Base-by-base conservation (phyloP, 2,113 vertebrate species). In the Neotoma lepida region DNA sequence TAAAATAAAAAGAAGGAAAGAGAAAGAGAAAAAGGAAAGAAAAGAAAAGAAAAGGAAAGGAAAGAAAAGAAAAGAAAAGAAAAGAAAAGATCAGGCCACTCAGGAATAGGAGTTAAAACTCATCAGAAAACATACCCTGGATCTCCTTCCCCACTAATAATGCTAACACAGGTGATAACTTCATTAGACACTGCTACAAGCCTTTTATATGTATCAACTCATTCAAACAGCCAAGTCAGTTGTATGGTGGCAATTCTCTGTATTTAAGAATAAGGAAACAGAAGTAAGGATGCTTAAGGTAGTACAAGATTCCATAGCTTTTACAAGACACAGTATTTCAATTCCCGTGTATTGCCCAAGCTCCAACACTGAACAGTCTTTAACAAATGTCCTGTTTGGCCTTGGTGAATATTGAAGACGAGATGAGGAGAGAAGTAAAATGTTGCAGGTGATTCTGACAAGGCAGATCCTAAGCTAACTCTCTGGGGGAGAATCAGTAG, bases 221-320 rank as follows among this genome's bases (percentile, higher is more conserved):
- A 93, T 41, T 70, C 66, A 90, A 96, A 71, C 51, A 81, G 30
- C 4, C 1, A 15, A 39, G 9, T 30, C 71, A 28, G n/a, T 9
- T 54, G 39, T 77, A 4, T 20, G 14, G 10, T 71, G 68, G 30
- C 41, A 18, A 33, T 2, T 73, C 44, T 66, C 44, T 18, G 9
- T 33, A 5, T 77, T 95, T 91, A 26, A 78, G 41, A 89, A 70
- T 44, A 44, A 64, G 30, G 74, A 93, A 96, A 89, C 41, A 93
- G 64, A 92, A 88, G 35, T 15, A 15, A n/a, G 63, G 28, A 12
- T 18, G 80, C 20, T 80, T 64, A 35, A 56, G 4, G 33, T 71
- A 35, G 28, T n/a, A 18, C 10, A 44, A 58, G 4, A 30, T 84
- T 80, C 70, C 35, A 68, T 2, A 41, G 35, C 35, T 91, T 89